Evolutionary conservation across 2,113 vertebrate genomes (phyloP).

Genomic region (Ceuthmochares aereus): DNA sequence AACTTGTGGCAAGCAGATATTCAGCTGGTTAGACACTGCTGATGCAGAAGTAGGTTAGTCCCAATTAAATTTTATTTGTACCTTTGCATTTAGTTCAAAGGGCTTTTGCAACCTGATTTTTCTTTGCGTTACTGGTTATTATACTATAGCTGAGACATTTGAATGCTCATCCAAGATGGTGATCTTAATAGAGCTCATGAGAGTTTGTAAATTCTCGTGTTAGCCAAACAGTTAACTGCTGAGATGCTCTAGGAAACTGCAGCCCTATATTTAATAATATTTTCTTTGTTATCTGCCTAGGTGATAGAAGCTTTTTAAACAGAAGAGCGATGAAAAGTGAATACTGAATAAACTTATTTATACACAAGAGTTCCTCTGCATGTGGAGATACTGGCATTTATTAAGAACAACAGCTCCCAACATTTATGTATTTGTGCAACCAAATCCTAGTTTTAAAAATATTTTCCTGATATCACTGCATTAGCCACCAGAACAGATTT

Average conservation of each 20-base stretch:
- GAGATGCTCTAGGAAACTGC: background rate
- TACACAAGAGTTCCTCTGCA: background rate
- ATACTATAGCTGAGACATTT: background rate
- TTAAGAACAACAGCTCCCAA: background rate
- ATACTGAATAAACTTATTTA: background rate
- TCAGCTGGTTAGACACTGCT: background rate
- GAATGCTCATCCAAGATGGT: background rate
- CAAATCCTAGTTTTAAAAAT: background rate
- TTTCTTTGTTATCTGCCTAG: background rate
- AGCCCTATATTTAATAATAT: background rate
- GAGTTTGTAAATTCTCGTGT: background rate
- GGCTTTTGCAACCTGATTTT: background rate
- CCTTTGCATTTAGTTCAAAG: background rate
- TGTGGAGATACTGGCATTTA: background rate
- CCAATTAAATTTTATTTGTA: background rate
- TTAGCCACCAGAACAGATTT: background rate
- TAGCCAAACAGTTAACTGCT: background rate
- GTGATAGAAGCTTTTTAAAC: background rate
- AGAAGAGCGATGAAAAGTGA: background rate
- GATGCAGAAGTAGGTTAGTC: background rate
- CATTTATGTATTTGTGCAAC: background rate
- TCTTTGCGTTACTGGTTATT: accelerated
- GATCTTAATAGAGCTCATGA: background rate
- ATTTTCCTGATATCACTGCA: background rate
- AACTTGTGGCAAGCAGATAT: background rate